These are phyloP conservation scores for Phymanthus crucifer DNA, from an alignment of 92 coral and sea anemone genomes.

Conservation along the genomic window DNA sequence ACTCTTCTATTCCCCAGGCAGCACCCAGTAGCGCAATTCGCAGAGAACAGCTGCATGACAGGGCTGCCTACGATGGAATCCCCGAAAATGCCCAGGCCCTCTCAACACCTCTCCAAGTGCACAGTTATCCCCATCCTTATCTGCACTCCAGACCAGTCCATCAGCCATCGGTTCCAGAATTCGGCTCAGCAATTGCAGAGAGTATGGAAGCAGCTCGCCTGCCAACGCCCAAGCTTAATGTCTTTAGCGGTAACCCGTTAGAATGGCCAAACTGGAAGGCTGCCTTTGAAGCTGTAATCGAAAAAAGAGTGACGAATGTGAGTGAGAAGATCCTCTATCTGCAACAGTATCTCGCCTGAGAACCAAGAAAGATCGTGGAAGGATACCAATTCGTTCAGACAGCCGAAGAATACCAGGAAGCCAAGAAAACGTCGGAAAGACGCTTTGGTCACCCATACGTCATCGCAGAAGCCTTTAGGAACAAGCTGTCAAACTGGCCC, in stretches of 20 bases:
- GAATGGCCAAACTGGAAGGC: constrained; percentile 43
- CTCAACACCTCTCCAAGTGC: too few relatives aligned
- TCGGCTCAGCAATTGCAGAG: constrained; percentile 24
- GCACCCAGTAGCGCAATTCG: too few relatives aligned
- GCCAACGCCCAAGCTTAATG: constrained; percentile 35
- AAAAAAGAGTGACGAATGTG: constrained; percentile 32
- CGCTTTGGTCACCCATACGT: constrained; percentile 65
- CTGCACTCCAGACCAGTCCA: constrained; percentile 12
- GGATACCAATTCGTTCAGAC: constrained; percentile 57
- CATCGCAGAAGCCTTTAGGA: constrained; percentile 49
- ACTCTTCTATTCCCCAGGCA: too few relatives aligned
- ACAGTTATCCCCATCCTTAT: too few relatives aligned
- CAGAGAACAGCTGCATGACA: too few relatives aligned
- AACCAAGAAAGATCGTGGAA: constrained; percentile 50
- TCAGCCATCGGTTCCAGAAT: constrained; percentile 2
- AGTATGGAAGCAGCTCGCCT: constrained; percentile 31
- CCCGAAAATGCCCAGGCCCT: too few relatives aligned
- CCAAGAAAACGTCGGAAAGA: constrained; percentile 42
- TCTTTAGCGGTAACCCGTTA: constrained; percentile 39
- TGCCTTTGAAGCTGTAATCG: constrained; percentile 53
- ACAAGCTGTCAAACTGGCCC: constrained; percentile 48
- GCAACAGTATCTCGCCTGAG: constrained; percentile 41
- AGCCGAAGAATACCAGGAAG: constrained; percentile 40
- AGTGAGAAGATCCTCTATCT: constrained; percentile 42
- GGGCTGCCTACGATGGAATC: too few relatives aligned